Conservation (phyloP, 2,113 vertebrate genomes). For the Campylorhamphus procurvoides region DNA sequence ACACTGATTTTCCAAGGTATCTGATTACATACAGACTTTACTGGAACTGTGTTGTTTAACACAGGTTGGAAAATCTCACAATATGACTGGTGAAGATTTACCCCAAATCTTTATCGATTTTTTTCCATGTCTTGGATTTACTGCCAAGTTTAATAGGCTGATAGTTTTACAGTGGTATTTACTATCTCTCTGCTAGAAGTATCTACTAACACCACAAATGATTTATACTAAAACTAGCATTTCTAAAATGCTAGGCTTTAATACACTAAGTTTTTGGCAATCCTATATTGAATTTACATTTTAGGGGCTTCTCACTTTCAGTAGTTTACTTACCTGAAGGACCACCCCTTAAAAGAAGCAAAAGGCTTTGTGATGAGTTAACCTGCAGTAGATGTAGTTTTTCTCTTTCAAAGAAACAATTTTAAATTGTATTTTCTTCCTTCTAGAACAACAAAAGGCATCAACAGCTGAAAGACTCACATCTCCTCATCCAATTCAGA, state of each 20-base stretch:
- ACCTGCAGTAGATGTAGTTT: neutral
- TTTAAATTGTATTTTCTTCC: neutral
- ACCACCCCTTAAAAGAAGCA: neutral
- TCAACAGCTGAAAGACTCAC: slow-evolving; percentile 45
- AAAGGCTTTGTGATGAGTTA: neutral
- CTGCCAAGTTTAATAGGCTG: neutral
- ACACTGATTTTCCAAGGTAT: neutral
- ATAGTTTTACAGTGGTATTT: neutral
- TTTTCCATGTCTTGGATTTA: neutral
- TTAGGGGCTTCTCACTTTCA: neutral
- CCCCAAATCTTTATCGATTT: neutral
- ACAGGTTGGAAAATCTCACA: neutral
- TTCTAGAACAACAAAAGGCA: slow-evolving; percentile 56
- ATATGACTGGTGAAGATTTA: neutral
- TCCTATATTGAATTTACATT: neutral
- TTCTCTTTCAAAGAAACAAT: neutral
- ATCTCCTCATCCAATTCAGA: slow-evolving; percentile 82
- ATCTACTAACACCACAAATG: neutral
- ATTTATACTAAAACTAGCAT: neutral
- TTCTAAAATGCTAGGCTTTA: slow-evolving; percentile 6
- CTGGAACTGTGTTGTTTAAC: neutral
- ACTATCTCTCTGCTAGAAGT: neutral
- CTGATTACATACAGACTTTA: neutral
- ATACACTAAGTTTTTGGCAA: neutral
- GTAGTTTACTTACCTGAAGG: neutral